Percentiles rank a stretch among this genome's conserved stretches.
Evolutionary conservation across 2,888 invertebrate genomes (phyloP).

Genomic region (Camponotus fellah): DNA sequence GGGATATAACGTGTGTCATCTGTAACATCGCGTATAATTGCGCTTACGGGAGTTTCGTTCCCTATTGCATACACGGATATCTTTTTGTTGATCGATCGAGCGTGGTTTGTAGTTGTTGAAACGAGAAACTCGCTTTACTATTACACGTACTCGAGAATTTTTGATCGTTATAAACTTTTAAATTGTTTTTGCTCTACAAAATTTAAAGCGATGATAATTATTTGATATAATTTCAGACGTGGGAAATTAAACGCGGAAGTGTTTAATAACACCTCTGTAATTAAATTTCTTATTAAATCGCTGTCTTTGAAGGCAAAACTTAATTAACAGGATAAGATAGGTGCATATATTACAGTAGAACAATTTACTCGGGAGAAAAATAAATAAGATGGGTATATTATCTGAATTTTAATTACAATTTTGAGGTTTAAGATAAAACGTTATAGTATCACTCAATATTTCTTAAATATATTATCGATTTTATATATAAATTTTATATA

Average conservation of each 20-base stretch:
- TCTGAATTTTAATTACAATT: background rate
- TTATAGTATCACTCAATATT: background rate
- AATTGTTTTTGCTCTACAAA: background rate
- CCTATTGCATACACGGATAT: background rate
- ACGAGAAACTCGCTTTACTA: background rate
- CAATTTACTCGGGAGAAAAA: background rate
- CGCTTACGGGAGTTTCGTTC: conserved; percentile 40
- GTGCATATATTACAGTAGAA: background rate
- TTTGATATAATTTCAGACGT: background rate
- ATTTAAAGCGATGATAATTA: background rate
- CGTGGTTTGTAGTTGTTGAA: background rate
- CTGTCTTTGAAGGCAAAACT: background rate
- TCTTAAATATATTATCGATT: background rate
- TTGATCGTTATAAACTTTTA: background rate
- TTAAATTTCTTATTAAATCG: background rate
- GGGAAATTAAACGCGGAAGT: background rate
- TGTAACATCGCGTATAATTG: conserved; percentile 43
- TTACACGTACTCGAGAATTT: background rate
- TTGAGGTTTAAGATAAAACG: background rate
- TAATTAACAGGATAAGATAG: background rate
- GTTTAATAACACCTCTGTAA: background rate
- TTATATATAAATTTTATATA: too few relatives aligned
- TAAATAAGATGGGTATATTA: background rate
- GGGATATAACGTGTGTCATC: conserved; percentile 48
- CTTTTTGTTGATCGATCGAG: conserved; percentile 9